Percentiles rank a stretch among this genome's conserved stretches.
Conservation (phyloP, 2,888 invertebrate genomes). For the Aplocera efformata region DNA sequence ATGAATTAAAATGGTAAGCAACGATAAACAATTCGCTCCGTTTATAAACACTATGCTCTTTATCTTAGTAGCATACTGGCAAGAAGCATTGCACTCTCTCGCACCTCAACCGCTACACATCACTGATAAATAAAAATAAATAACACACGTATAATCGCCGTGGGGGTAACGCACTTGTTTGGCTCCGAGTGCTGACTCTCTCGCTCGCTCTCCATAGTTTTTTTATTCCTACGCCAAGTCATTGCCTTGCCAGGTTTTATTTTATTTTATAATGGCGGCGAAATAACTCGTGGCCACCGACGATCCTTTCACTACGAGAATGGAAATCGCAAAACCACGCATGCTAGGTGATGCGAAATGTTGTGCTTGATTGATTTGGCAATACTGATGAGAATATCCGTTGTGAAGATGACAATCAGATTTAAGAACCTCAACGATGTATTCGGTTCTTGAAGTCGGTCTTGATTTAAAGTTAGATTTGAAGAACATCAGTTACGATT, state of each 20-base stretch:
- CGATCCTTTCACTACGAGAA: constrained; percentile 59
- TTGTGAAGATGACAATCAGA: constrained; percentile 16
- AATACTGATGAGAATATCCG: constrained; percentile 1
- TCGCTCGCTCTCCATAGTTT: constrained; percentile 56
- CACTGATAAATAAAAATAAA: constrained; percentile 64
- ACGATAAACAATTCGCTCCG: constrained; percentile 27
- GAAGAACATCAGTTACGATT: no score
- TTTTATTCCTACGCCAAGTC: constrained; percentile 65
- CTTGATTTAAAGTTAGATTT: no score
- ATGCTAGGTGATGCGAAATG: constrained; percentile 11
- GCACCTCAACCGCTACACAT: constrained; percentile 40
- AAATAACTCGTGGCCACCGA: constrained; percentile 53
- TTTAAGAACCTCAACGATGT: no score
- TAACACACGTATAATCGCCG: constrained; percentile 61
- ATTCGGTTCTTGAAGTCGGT: no score
- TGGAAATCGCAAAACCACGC: constrained; percentile 26
- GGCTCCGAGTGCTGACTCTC: constrained; percentile 48
- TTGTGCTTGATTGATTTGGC: constrained; percentile 6
- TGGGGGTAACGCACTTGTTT: constrained; percentile 79
- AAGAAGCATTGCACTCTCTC: constrained; percentile 25
- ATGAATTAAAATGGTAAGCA: constrained; percentile 24
- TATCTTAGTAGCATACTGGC: constrained; percentile 22
- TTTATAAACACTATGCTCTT: constrained; percentile 33
- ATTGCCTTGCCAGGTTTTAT: constrained; percentile 63
- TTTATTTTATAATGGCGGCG: constrained; percentile 62